Percentiles rank a stretch among this genome's conserved stretches.
Evolutionary conservation across 2,888 invertebrate species (phyloP).

Genomic region (Agrilus cyanescens): DNA sequence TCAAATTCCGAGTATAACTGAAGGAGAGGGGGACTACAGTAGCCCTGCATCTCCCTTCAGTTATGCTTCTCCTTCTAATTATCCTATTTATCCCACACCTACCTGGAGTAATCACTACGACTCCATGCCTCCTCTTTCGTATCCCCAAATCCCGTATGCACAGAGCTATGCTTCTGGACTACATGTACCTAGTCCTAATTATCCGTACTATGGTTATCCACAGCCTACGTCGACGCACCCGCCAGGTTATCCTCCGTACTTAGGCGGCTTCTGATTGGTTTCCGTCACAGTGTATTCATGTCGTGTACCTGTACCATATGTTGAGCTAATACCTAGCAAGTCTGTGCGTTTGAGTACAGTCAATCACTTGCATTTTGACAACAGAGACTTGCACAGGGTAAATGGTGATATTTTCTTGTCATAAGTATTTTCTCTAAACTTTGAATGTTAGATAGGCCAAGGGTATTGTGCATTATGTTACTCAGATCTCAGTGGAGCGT

Average conservation of each 20-base stretch:
- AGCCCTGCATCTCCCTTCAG: conserved; percentile 33
- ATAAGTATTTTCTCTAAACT: conserved; percentile 40
- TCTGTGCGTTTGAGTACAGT: conserved; percentile 38
- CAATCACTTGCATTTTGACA: conserved; percentile 38
- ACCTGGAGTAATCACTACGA: conserved; percentile 35
- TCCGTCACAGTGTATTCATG: conserved; percentile 38
- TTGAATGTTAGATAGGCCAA: conserved; percentile 40
- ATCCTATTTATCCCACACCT: conserved; percentile 34
- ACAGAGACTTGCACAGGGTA: conserved; percentile 42
- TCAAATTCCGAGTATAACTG: conserved; percentile 81
- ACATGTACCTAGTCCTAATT: conserved; percentile 59
- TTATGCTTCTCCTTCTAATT: conserved; percentile 29
- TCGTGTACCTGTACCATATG: conserved; percentile 41
- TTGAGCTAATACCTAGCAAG: conserved; percentile 41
- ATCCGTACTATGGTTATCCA: conserved; percentile 44
- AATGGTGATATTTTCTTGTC: conserved; percentile 42
- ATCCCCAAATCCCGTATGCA: conserved; percentile 31
- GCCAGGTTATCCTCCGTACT: conserved; percentile 34
- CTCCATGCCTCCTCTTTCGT: conserved; percentile 35
- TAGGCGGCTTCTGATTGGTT: conserved; percentile 38
- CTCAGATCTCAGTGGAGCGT: conserved; percentile 32
- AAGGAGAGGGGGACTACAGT: conserved; percentile 46
- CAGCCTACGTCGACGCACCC: conserved; percentile 34
- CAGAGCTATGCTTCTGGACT: conserved; percentile 41
- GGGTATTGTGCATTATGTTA: conserved; percentile 38